phyloP scores from a whole-genome alignment of 2,797 vertebrate species.

The Bradypodion ventrale region DNA sequence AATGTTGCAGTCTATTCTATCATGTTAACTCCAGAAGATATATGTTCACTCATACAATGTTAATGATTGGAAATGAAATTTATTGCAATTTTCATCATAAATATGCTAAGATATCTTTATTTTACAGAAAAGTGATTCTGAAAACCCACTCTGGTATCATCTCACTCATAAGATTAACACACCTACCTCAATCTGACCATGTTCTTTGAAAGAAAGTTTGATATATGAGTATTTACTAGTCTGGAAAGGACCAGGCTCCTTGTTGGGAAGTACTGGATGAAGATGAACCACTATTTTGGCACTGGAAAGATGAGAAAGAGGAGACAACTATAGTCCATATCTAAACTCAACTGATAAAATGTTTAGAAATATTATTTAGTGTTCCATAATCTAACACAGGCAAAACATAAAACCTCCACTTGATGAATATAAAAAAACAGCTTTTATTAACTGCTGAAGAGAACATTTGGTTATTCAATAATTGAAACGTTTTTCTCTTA shows the following conservation, averaged over 20 bases:
- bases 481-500: background rate
- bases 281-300: conserved; percentile 98
- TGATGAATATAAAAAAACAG: background rate
- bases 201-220: conserved; percentile 96
- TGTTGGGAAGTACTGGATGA: conserved; percentile 82
- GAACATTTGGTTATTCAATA: background rate
- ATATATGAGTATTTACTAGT: conserved; percentile 91
- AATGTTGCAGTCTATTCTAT: background rate
- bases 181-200: conserved; percentile 95
- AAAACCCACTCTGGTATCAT: conserved; percentile 1
- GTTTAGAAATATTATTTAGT: conserved; percentile 12
- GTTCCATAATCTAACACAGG: background rate
- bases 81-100: background rate
- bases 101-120: conserved; percentile 8
- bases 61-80: background rate
- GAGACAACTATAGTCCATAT: background rate
- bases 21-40: background rate
- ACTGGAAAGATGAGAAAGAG: conserved; percentile 69
- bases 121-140: background rate
- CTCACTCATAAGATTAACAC: background rate
- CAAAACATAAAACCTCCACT: background rate
- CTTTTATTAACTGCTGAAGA: background rate
- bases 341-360: background rate
- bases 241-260: conserved; percentile 94
- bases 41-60: background rate